Evolutionary conservation across 35 echinoderm and acorn worm genomes (phyloP).

Genomic region (Strongylocentrotus purpuratus): DNA sequence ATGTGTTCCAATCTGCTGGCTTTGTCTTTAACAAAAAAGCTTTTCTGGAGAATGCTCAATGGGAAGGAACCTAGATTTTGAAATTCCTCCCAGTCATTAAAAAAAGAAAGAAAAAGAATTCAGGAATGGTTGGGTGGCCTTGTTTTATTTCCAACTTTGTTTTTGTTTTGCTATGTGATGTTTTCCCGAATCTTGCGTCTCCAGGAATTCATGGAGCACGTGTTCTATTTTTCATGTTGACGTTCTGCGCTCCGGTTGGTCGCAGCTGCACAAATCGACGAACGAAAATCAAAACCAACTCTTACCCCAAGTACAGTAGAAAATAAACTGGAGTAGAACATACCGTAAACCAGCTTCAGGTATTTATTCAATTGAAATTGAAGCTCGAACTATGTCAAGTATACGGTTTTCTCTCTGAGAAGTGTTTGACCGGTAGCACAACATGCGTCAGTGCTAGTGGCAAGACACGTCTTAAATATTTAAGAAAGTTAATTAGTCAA

Average conservation of each 20-base stretch:
- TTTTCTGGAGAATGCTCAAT: neutral
- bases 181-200: constrained; percentile 1
- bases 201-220: neutral
- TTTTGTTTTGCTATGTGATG: neutral
- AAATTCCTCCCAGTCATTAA: neutral
- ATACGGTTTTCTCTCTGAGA: neutral
- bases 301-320: neutral
- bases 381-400: neutral
- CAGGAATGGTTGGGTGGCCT: neutral
- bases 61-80: neutral
- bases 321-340: neutral
- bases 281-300: constrained; percentile 31
- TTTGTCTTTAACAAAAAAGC: too few relatives aligned
- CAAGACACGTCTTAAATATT: neutral
- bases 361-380: constrained; percentile 14
- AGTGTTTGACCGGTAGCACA: neutral
- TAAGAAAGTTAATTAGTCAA: neutral
- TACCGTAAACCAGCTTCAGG: neutral
- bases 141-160: neutral
- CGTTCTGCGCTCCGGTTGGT: constrained; percentile 32
- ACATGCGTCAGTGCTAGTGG: neutral
- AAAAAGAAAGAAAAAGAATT: neutral
- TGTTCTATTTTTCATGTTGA: constrained; percentile 37
- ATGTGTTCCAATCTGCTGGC: too few relatives aligned
- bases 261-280: constrained; percentile 32